Percentiles rank a stretch among this genome's conserved stretches.
Evolutionary conservation across 2,113 vertebrate species (phyloP).

Genomic region (Edolisoma coerulescens): DNA sequence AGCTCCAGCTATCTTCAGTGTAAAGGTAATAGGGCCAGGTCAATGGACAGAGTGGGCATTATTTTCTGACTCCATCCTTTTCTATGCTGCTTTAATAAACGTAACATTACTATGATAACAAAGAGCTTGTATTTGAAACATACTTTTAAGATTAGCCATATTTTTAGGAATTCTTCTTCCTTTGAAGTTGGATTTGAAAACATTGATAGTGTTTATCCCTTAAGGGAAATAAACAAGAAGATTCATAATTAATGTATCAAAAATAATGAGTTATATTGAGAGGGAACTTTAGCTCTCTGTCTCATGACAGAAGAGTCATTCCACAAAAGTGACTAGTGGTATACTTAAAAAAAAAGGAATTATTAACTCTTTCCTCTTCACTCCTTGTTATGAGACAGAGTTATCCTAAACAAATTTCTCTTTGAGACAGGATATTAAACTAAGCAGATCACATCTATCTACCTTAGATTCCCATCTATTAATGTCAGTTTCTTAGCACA

Average conservation of each 20-base stretch:
- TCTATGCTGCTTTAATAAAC: not conserved
- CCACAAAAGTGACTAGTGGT: not conserved
- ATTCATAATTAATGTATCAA: conserved; percentile 37
- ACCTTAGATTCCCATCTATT: not conserved
- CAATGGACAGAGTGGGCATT: not conserved
- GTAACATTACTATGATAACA: not conserved
- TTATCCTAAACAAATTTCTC: not conserved
- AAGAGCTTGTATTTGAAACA: not conserved
- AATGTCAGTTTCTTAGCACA: not conserved
- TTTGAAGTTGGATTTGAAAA: conserved; percentile 56
- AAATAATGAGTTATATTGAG: conserved; percentile 21
- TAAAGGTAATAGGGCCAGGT: not conserved
- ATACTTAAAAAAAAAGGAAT: not conserved
- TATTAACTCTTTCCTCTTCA: not conserved
- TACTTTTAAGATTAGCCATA: not conserved
- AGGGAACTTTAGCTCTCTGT: not conserved
- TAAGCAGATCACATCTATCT: not conserved
- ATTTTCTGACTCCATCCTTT: not conserved
- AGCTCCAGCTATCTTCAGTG: not conserved
- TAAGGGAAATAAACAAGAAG: conserved; percentile 50
- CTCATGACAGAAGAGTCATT: not conserved
- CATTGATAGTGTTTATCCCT: conserved; percentile 36
- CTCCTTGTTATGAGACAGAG: not conserved
- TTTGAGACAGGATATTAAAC: conserved; percentile 3
- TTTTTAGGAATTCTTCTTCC: conserved; percentile 10